Evolutionary conservation across 1,140 invertebrate genomes (phyloP), one percentile per base, ranked within the genome.

Genomic region (Akabosia matsudoensis): DNA sequence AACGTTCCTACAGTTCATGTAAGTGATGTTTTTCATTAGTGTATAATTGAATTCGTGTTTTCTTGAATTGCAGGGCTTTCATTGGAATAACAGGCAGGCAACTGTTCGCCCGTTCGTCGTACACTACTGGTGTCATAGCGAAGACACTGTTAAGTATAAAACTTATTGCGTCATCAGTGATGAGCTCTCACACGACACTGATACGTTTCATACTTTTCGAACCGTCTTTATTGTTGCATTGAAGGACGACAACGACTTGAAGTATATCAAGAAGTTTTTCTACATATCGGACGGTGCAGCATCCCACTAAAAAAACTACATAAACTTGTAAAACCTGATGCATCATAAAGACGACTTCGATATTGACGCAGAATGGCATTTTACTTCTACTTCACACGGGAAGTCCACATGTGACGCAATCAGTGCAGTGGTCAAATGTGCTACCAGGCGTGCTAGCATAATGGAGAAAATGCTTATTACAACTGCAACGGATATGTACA

Each of bases 321-420:
- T 80, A 30, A 84, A 83, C 79, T 84, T 84, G 72, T 64, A 80
- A 10, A 85, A 84, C 74, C 77, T 85, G 28, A 77, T 80, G 30
- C 33, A 83, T 71, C 82, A 84, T 71, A n/a, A 82, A 67, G 51
- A 75, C 71, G 82, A 85, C 76, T 85, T 83, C 79, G 67, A 45
- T 22, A 61, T 83, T 0, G 74, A 83, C n/a, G 82, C 83, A 30
- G 80, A 84, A 75, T 84, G 83, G 80, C 72, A 81, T 74, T 84
- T 84, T 75, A 84, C 79, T 75, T 83, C 82, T 13, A 83, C 83
- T 45, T 34, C 81, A 22, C 84, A 84, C 78, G 84, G 84, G 13
- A 83, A 83, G 81, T 22, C n/a, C 13, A 22, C 56, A 24, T 64
- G 56, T 22, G 56, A 64, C 56, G 56, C 56, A 7, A 28, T 28